These are phyloP conservation scores for Pseudolaguvia tuberculata DNA, from an alignment of 2,113 vertebrate genomes.

Conservation along the genomic window DNA sequence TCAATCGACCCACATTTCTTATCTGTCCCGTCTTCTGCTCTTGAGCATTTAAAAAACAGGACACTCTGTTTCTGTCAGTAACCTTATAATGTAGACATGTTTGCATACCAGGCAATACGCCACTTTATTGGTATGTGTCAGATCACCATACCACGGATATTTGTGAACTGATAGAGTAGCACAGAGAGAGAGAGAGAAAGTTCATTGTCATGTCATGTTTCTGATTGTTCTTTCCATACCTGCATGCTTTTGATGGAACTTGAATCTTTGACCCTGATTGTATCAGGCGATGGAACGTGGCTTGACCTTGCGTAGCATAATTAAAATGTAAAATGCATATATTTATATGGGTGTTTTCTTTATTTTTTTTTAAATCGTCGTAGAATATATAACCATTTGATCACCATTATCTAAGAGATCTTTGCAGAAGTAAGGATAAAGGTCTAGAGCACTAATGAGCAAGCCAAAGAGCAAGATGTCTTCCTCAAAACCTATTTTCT, in stretches of 20 bases:
- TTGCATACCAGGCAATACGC: neutral
- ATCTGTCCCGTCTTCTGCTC: neutral
- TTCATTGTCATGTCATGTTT: neutral
- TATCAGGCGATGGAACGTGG: neutral
- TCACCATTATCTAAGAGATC: too few relatives aligned
- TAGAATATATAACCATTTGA: too few relatives aligned
- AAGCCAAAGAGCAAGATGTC: neutral
- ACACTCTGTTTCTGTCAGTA: neutral
- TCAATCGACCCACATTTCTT: neutral
- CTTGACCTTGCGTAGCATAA: neutral
- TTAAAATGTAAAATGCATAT: neutral
- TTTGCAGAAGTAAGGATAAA: neutral
- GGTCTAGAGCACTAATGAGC: neutral
- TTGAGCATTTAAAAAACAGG: neutral
- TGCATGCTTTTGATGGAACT: constrained; percentile 5
- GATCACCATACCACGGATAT: constrained; percentile 9
- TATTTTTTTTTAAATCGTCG: too few relatives aligned
- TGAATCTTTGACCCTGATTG: constrained; percentile 21
- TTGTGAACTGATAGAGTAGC: constrained; percentile 6
- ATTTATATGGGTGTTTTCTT: too few relatives aligned
- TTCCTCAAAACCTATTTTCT: neutral
- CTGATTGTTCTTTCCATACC: constrained; percentile 4
- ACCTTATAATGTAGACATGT: neutral
- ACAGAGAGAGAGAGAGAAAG: too few relatives aligned
- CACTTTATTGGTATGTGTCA: neutral